These are phyloP conservation scores for Gyps fulvus DNA, from an alignment of 2,113 vertebrate genomes.

Conservation along the genomic window DNA sequence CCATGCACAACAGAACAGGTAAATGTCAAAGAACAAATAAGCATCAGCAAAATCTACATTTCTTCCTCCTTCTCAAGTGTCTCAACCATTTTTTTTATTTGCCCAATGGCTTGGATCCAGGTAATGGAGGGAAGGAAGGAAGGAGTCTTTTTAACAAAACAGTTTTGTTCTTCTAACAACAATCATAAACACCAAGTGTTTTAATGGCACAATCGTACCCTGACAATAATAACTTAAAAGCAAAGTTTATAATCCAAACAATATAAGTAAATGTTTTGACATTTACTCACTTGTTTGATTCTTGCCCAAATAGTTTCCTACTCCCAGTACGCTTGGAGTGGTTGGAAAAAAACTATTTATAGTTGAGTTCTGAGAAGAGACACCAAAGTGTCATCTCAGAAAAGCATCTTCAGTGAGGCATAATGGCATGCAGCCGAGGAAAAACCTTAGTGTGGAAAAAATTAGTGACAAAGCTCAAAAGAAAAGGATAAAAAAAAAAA, in stretches of 20 bases:
- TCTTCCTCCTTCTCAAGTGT: not conserved
- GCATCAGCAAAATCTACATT: not conserved
- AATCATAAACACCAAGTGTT: not conserved
- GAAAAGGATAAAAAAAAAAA: not conserved
- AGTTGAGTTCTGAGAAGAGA: not conserved
- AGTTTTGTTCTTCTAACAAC: not conserved
- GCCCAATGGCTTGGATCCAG: not conserved
- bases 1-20: not conserved
- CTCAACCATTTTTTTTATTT: not conserved
- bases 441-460: not conserved
- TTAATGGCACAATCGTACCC: not conserved
- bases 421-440: rapidly evolving
- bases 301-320: conserved; percentile 10
- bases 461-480: not conserved
- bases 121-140: not conserved
- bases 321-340: not conserved
- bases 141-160: not conserved
- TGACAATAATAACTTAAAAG: not conserved
- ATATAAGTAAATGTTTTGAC: conserved; percentile 12
- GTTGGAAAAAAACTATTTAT: not conserved
- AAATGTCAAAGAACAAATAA: not conserved
- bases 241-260: not conserved
- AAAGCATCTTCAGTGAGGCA: not conserved
- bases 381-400: not conserved
- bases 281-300: conserved; percentile 14